These are phyloP conservation scores for Stenopsyche tienmushanensis DNA, from an alignment of 1,140 invertebrate species.

Conservation along the genomic window DNA sequence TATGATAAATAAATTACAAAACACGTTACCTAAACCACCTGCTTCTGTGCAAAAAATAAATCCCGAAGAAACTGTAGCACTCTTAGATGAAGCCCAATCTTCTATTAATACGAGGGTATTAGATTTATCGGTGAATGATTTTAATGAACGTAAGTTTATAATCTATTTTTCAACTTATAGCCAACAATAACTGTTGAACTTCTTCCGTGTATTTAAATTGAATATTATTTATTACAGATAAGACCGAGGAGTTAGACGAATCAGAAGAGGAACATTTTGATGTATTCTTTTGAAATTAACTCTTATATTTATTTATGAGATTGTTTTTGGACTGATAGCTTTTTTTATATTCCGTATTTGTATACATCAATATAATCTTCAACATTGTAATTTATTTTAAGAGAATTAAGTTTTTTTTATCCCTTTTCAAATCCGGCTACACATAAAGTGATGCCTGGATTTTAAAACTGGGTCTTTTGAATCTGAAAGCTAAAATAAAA, in stretches of 20 bases:
- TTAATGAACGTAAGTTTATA: conserved; percentile 17
- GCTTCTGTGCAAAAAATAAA: background rate
- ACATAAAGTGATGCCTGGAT: too few species aligned
- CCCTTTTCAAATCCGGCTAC: too few species aligned
- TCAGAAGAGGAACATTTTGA: conserved; percentile 1
- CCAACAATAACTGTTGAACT: background rate
- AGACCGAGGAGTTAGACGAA: conserved; percentile 4
- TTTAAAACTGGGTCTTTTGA: too few species aligned
- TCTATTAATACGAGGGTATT: conserved; percentile 30
- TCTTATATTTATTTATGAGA: background rate
- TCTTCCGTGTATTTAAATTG: background rate
- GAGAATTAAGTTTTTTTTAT: too few species aligned
- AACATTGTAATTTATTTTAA: too few species aligned
- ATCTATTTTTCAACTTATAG: background rate
- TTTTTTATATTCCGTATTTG: too few species aligned
- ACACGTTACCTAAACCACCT: background rate
- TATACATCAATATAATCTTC: too few species aligned
- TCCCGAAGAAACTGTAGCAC: background rate
- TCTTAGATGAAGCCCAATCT: conserved; percentile 32
- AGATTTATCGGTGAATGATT: conserved; percentile 24
- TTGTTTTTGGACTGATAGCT: too few species aligned
- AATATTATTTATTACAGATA: background rate
- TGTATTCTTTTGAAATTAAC: background rate
- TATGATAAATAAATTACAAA: background rate
- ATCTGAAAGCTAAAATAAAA: too few species aligned